A percentile compares a stretch with the other conserved stretches of the same genome.
These are phyloP conservation scores for Vollenhovia emeryi DNA, from an alignment of 1,140 invertebrate genomes.

Conservation along the genomic window DNA sequence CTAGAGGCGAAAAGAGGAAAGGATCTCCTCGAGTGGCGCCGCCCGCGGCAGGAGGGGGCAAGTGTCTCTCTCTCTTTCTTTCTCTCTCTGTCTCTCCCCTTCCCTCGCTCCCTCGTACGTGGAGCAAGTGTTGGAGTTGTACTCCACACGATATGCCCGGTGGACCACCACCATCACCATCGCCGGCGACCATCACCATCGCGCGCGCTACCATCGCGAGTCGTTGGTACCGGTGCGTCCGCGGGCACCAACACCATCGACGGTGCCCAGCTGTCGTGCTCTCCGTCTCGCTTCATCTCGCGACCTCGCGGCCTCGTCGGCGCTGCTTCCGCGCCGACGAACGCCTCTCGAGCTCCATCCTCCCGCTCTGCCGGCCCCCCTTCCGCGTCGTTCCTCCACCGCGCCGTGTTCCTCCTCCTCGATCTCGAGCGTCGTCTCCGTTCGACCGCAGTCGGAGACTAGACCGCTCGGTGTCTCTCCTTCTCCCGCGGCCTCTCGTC, in stretches of 20 bases:
- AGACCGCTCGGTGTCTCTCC: constrained; percentile 65
- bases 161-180: constrained; percentile 67
- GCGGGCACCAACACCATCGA: constrained; percentile 66
- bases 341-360: constrained; percentile 20
- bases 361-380: constrained; percentile 29
- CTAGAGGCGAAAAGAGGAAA: constrained; percentile 85
- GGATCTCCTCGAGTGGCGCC: constrained; percentile 83
- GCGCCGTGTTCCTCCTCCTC: constrained; percentile 22
- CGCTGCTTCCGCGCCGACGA: constrained; percentile 34
- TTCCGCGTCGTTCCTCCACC: constrained; percentile 42
- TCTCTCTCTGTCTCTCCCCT: background rate
- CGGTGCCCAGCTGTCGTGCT: constrained; percentile 63
- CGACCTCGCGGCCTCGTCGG: constrained; percentile 30
- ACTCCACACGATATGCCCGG: constrained; percentile 63
- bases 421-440: constrained; percentile 34
- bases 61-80: constrained; percentile 62
- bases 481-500: constrained; percentile 27
- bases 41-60: constrained; percentile 84
- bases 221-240: constrained; percentile 38
- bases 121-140: constrained; percentile 78
- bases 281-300: constrained; percentile 42
- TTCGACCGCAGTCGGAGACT: constrained; percentile 53
- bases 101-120: constrained; percentile 63
- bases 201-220: background rate
- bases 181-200: constrained; percentile 59